phyloP scores from a whole-genome alignment of 1,140 invertebrate species.

The Zaprionus davidi region DNA sequence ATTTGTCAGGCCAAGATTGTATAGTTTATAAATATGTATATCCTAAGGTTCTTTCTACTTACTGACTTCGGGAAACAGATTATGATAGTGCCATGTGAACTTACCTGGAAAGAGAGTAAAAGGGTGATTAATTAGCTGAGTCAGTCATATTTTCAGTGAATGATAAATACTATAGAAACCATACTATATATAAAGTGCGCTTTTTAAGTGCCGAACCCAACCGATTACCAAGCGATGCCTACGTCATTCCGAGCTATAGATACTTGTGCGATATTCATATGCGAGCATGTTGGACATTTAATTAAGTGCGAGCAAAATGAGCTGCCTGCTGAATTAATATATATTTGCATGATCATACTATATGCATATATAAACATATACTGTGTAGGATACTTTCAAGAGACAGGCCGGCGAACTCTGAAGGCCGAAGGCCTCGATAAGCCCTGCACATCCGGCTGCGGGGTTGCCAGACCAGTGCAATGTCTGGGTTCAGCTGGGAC shows the following conservation, averaged over 20 bases:
- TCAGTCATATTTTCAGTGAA: conserved; percentile 25
- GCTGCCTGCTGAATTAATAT: conserved; percentile 10
- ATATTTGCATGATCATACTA: conserved; percentile 36
- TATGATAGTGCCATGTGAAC: conserved; percentile 27
- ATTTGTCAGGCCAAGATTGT: not conserved
- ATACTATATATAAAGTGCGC: conserved; percentile 17
- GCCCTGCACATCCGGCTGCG: conserved; percentile 27
- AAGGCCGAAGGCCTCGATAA: conserved; percentile 29
- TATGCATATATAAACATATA: conserved; percentile 32
- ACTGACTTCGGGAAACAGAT: conserved; percentile 35
- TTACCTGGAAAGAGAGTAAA: conserved; percentile 69
- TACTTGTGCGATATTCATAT: not conserved
- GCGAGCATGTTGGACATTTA: conserved; percentile 48
- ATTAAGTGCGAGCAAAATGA: conserved; percentile 65
- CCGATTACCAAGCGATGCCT: conserved; percentile 47
- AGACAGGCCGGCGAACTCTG: conserved; percentile 34
- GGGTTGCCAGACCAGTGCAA: conserved; percentile 22
- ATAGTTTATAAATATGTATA: not conserved
- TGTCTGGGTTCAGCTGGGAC: conserved; percentile 22
- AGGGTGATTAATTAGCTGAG: conserved; percentile 59
- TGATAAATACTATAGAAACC: not conserved
- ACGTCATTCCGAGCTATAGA: conserved; percentile 29
- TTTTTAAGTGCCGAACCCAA: conserved; percentile 36
- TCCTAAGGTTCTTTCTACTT: conserved; percentile 31
- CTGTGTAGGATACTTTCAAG: not conserved